phyloP scores from a whole-genome alignment of 2,888 invertebrate species.

The Cheilosia grossa region DNA sequence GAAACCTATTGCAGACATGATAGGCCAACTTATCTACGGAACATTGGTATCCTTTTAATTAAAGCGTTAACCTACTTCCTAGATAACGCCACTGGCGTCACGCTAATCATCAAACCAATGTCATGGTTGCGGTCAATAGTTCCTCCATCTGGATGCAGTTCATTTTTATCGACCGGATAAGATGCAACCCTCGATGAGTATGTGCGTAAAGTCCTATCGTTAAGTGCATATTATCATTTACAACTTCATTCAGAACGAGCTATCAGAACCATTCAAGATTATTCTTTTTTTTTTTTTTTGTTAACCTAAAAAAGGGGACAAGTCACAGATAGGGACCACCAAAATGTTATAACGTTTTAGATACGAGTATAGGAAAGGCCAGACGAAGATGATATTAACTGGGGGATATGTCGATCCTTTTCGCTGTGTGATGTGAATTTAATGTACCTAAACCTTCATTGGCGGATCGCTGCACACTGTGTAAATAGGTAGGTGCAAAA shows the following conservation, averaged over 20 bases:
- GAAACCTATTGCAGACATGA: neutral
- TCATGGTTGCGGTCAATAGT: conserved; percentile 62
- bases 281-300: neutral
- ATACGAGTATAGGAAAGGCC: conserved; percentile 1
- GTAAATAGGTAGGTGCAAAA: neutral
- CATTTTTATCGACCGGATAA: conserved; percentile 64
- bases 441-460: conserved; percentile 2
- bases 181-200: conserved; percentile 52
- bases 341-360: conserved; percentile 42
- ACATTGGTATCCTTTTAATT: conserved; percentile 72
- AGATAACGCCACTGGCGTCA: conserved; percentile 68
- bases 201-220: conserved; percentile 7
- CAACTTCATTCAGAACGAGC: conserved; percentile 64
- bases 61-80: conserved; percentile 71
- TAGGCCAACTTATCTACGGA: conserved; percentile 10
- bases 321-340: conserved; percentile 64
- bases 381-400: neutral
- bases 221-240: conserved; percentile 66
- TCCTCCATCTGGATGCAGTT: conserved; percentile 10
- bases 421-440: neutral
- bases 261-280: conserved; percentile 32
- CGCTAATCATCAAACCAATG: conserved; percentile 54
- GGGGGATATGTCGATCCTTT: neutral
- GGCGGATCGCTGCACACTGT: neutral
- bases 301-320: conserved; percentile 1